Evolutionary conservation across 1,140 invertebrate species (phyloP), one percentile per base, ranked within the genome.

Genomic region (Aphaenogaster rudis): DNA sequence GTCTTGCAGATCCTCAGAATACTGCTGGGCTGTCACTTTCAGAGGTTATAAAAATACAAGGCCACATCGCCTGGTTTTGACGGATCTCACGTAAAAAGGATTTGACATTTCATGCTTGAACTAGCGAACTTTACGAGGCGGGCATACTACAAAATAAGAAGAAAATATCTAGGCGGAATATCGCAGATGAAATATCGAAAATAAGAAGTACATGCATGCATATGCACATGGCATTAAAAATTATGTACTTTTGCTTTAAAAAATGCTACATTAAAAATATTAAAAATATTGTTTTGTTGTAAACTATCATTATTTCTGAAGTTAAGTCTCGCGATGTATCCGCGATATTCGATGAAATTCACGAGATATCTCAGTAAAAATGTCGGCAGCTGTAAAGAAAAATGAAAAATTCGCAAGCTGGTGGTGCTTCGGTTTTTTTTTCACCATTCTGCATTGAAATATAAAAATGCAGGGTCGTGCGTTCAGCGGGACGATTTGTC

Each of bases 381-480:
- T 76, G 11, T 33, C 33, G 54, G 9, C 11, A 21, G 17, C 52
- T 2, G 33, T 17, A 21, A 77, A 76, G 21, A 54, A 77, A 86
- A 63, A 78, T 78, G 59, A 42, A 85, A 82, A 42, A 78, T 64
- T 39, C 28, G 13, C 36, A 13, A n/a, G 5, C 3, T 28, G 5
- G 8, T 50, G 69, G 61, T n/a, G 72, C 57, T 33, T 7, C 9
- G 50, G 21, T 57, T 71, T 81, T 81, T 54, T 79, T 64, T 79
- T 69, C 48, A 15, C 6, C n/a, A 21, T 57, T 84, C 15, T 63
- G 54, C 69, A 84, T 84, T 45, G 66, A 86, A 86, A 86, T 86
- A 89, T 87, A 84, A 86, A 90, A 88, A 91, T 87, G 77, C 72
- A 66, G 36, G 64, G 36, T 69, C 2, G 86, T 66, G 74, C 28